A percentile compares a stretch with the other conserved stretches of the same genome.
Evolutionary conservation across 2,888 invertebrate genomes (phyloP).

Genomic region (Patella pellucida): DNA sequence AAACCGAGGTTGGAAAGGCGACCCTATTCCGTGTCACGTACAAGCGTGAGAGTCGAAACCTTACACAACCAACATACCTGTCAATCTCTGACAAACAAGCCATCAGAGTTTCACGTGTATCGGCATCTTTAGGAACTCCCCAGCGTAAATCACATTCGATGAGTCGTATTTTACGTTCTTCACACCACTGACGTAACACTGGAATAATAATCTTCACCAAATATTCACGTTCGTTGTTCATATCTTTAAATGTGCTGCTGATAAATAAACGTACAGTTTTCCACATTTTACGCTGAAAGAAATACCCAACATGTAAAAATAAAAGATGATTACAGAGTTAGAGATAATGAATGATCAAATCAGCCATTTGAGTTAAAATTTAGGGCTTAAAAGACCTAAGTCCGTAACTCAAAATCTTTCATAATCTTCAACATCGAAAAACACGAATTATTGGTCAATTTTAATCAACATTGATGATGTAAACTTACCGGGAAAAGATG

Average conservation of each 20-base stretch:
- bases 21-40: no score
- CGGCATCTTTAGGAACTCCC: constrained; percentile 49
- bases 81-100: constrained; percentile 48
- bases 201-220: constrained; percentile 40
- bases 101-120: constrained; percentile 39
- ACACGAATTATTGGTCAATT: no score
- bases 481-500: no score
- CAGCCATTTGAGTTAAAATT: no score
- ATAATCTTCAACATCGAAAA: no score
- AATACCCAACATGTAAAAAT: neutral
- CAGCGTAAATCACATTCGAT: constrained; percentile 50
- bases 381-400: no score
- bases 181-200: constrained; percentile 42
- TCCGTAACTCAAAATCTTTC: no score
- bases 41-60: no score
- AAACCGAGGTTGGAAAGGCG: no score
- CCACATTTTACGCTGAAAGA: constrained; percentile 34
- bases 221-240: constrained; percentile 34
- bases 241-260: constrained; percentile 37
- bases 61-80: constrained; percentile 20
- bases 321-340: neutral
- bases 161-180: constrained; percentile 36
- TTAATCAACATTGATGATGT: no score
- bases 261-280: constrained; percentile 36
- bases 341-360: neutral